Conservation (phyloP, 2,888 invertebrate genomes). For the Ephialtes manifestator region DNA sequence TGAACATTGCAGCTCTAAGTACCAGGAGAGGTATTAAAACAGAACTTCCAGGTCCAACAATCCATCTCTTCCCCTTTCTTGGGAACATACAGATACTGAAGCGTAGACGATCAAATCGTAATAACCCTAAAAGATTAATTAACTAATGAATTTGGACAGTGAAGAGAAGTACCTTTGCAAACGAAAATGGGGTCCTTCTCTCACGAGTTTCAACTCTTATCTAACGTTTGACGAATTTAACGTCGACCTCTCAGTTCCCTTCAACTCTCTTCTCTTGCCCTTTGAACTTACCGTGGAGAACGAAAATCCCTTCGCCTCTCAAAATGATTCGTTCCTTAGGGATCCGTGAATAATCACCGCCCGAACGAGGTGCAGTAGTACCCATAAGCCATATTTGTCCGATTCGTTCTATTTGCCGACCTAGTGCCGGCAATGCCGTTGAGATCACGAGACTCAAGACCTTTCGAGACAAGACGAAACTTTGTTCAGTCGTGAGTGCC, state of each 20-base stretch:
- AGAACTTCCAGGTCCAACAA: neutral
- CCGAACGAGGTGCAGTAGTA: neutral
- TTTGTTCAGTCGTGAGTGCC: too few species aligned
- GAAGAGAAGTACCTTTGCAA: constrained; percentile 6
- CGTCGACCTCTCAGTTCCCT: constrained; percentile 7
- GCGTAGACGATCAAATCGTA: constrained; percentile 13
- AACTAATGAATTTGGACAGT: constrained; percentile 63
- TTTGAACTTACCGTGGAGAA: neutral
- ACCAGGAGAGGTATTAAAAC: neutral
- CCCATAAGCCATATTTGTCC: constrained; percentile 37
- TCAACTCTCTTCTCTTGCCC: constrained; percentile 10
- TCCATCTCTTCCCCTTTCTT: neutral
- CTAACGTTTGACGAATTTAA: constrained; percentile 38
- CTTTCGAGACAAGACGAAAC: too few species aligned
- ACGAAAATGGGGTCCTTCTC: constrained; percentile 25
- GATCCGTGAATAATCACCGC: constrained; percentile 57
- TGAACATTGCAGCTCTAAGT: neutral
- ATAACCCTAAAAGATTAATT: constrained; percentile 54
- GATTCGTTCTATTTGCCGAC: constrained; percentile 25
- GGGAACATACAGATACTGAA: neutral
- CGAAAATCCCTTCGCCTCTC: constrained; percentile 42
- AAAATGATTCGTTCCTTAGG: constrained; percentile 65
- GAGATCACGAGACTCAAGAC: too few species aligned
- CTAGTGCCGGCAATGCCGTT: too few species aligned
- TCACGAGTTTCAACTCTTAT: constrained; percentile 1